Evolutionary conservation across 2,113 vertebrate genomes (phyloP).

Genomic region (Catharus fuscescens): DNA sequence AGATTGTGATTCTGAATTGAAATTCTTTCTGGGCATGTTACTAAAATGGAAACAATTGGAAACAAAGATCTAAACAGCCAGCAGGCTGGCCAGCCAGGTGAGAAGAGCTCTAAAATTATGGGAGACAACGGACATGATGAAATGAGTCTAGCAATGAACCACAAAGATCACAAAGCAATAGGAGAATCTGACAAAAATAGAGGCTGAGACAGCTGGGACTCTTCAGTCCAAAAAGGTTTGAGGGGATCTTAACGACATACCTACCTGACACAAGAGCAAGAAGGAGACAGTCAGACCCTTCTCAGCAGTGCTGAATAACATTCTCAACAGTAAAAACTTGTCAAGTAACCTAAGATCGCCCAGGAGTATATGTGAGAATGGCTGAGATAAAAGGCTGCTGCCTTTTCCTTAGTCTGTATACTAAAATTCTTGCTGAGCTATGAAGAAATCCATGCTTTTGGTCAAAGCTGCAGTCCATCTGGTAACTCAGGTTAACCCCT

Average conservation of each 20-base stretch:
- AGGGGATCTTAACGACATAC: not conserved
- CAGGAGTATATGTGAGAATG: not conserved
- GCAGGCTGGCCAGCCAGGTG: not conserved
- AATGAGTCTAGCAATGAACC: not conserved
- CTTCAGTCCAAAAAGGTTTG: not conserved
- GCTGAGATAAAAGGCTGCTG: not conserved
- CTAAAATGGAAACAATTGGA: not conserved
- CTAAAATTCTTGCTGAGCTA: not conserved
- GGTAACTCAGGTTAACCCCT: not conserved
- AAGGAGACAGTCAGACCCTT: not conserved
- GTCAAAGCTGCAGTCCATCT: not conserved
- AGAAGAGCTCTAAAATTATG: not conserved
- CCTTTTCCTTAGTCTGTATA: not conserved
- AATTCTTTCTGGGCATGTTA: not conserved
- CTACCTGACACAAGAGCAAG: not conserved
- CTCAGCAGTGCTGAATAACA: not conserved
- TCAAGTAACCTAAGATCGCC: not conserved
- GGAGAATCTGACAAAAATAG: not conserved
- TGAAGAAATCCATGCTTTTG: not conserved
- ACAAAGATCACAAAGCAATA: not conserved
- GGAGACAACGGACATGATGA: not conserved
- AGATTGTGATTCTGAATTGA: not conserved
- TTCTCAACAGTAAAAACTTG: not conserved
- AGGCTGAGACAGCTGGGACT: not conserved
- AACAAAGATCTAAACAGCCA: not conserved